Conservation (phyloP, 2,797 vertebrate genomes). For the Lerista edwardsae region DNA sequence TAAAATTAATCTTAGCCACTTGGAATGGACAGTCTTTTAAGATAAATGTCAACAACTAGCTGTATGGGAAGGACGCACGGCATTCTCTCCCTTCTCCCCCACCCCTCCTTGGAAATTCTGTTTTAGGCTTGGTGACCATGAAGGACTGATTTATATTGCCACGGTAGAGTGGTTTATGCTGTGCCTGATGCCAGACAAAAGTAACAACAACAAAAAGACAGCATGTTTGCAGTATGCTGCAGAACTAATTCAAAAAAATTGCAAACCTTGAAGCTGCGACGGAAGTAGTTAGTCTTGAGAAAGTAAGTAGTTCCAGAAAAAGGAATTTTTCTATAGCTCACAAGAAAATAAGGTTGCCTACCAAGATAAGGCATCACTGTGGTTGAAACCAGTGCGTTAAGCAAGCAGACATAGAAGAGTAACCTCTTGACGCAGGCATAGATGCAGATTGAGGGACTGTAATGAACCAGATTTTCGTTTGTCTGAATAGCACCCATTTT, state of each 20-base stretch:
- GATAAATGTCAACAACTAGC: slow-evolving; percentile 74
- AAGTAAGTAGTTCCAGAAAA: slow-evolving; percentile 40
- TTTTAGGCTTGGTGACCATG: slow-evolving; percentile 73
- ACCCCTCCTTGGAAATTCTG: slow-evolving; percentile 51
- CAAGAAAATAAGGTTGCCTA: slow-evolving; percentile 41
- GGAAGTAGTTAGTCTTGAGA: slow-evolving; percentile 61
- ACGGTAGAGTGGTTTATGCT: slow-evolving; percentile 61
- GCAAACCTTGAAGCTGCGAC: slow-evolving; percentile 65
- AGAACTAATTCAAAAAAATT: slow-evolving; percentile 67
- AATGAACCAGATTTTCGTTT: neutral
- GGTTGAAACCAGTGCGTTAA: neutral
- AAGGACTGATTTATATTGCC: slow-evolving; percentile 74
- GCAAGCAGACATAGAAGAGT: neutral
- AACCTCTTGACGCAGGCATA: neutral
- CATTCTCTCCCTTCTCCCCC: neutral
- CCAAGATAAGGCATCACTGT: neutral
- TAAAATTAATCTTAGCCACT: slow-evolving; percentile 55
- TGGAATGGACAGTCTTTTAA: slow-evolving; percentile 62
- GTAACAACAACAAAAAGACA: slow-evolving; percentile 1
- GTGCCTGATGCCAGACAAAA: slow-evolving; percentile 64
- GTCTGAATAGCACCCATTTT: neutral
- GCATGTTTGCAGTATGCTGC: slow-evolving; percentile 34
- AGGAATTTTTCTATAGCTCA: slow-evolving; percentile 26
- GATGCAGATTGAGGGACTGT: too few relatives aligned
- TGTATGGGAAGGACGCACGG: slow-evolving; percentile 54